Conservation (phyloP, 2,888 invertebrate genomes). For the Drosophila lacicola region DNA sequence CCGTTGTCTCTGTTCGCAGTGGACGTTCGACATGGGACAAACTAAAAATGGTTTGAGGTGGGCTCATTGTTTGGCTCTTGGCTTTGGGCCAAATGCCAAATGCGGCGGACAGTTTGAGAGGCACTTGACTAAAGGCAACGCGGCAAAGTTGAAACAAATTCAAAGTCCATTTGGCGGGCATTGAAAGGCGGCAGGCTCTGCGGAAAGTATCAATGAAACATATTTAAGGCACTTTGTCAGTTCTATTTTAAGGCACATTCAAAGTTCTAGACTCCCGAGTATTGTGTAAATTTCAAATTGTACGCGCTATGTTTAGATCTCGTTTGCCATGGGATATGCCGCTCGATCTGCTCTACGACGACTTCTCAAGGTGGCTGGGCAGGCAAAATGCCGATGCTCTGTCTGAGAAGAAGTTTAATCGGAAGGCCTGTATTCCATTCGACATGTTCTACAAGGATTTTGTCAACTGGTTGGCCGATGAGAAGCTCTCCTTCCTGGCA, state of each 20-base stretch:
- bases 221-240: constrained; percentile 5
- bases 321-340: background rate
- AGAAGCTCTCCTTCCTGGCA: background rate
- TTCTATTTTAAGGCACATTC: constrained; percentile 1
- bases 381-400: background rate
- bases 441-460: constrained; percentile 12
- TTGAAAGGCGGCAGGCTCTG: constrained; percentile 31
- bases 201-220: constrained; percentile 13
- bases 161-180: constrained; percentile 5
- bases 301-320: background rate
- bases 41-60: constrained; percentile 43
- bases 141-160: constrained; percentile 67
- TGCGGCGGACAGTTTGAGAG: constrained; percentile 65
- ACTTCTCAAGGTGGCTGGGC: background rate
- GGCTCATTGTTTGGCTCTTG: constrained; percentile 39
- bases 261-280: background rate
- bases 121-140: constrained; percentile 60
- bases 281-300: background rate
- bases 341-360: background rate
- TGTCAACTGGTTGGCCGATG: constrained; percentile 7
- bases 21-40: constrained; percentile 43
- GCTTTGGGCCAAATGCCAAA: constrained; percentile 70
- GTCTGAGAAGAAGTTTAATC: too few relatives aligned
- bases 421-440: background rate
- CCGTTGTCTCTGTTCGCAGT: constrained; percentile 14